Evolutionary conservation across 2,888 invertebrate genomes (phyloP).

Genomic region (Chaetogeoica ovagalla): DNA sequence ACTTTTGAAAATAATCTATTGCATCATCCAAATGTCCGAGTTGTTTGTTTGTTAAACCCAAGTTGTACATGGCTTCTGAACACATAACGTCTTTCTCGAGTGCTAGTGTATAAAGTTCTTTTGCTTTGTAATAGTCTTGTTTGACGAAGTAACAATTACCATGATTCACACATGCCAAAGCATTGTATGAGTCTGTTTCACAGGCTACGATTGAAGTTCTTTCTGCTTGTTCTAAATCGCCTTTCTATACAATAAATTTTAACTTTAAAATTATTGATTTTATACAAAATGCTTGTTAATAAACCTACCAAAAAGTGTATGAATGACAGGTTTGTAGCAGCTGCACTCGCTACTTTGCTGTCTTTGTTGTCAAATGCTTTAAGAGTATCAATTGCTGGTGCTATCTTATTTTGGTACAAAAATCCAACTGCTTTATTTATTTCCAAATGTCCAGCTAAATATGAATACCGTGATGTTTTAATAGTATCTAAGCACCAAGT

Average conservation of each 20-base stretch:
- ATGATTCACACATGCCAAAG: slow-evolving; percentile 81
- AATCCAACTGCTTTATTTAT: slow-evolving; percentile 87
- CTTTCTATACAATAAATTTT: slow-evolving; percentile 65
- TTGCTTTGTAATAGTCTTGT: slow-evolving; percentile 71
- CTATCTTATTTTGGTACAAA: slow-evolving; percentile 77
- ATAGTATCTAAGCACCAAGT: slow-evolving; percentile 93
- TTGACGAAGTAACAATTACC: slow-evolving; percentile 77
- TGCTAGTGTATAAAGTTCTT: slow-evolving; percentile 74
- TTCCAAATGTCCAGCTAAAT: slow-evolving; percentile 84
- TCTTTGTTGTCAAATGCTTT: slow-evolving; percentile 86
- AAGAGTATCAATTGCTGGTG: slow-evolving; percentile 76
- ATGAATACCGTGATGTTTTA: slow-evolving; percentile 82
- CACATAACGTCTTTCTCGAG: slow-evolving; percentile 78
- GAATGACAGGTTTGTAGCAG: slow-evolving; percentile 83
- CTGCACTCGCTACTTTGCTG: slow-evolving; percentile 79
- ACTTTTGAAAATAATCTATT: slow-evolving; percentile 77
- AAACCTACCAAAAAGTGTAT: slow-evolving; percentile 72
- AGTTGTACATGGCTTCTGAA: slow-evolving; percentile 81
- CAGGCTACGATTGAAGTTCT: slow-evolving; percentile 75
- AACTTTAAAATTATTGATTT: not conserved
- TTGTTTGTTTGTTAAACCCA: slow-evolving; percentile 58
- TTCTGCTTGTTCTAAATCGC: slow-evolving; percentile 76
- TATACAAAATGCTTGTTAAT: not conserved
- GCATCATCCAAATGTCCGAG: slow-evolving; percentile 69
- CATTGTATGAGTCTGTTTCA: slow-evolving; percentile 75